These are phyloP conservation scores for Galago senegalensis DNA, from an alignment of 2,797 vertebrate species.

Conservation along the genomic window DNA sequence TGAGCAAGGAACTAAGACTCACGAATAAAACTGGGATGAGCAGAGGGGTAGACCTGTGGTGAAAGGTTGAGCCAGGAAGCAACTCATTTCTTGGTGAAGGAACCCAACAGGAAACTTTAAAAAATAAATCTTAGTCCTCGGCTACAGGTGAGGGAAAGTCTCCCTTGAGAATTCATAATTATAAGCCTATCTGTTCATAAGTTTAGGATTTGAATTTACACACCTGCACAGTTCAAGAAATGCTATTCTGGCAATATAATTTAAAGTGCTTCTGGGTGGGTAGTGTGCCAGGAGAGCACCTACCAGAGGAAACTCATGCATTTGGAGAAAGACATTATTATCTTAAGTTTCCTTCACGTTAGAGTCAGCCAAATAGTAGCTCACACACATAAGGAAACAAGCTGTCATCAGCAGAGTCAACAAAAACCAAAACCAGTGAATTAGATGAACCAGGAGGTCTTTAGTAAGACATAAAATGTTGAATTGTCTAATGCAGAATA, in stretches of 20 bases:
- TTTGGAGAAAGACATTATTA: neutral
- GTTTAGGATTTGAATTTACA: neutral
- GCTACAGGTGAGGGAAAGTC: neutral
- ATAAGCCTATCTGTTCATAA: neutral
- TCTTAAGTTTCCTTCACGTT: neutral
- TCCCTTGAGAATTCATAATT: neutral
- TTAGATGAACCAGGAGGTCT: neutral
- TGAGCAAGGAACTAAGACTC: constrained; percentile 2
- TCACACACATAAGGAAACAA: neutral
- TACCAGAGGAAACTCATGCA: neutral
- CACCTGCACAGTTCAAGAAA: neutral
- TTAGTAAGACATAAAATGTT: neutral
- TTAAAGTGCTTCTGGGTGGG: neutral
- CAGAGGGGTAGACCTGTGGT: neutral
- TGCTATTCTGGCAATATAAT: neutral
- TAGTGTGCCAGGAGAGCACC: neutral
- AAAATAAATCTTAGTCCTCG: neutral
- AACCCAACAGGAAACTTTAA: neutral
- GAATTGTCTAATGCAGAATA: neutral
- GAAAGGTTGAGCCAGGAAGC: neutral
- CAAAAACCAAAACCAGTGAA: neutral
- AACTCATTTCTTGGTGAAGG: neutral
- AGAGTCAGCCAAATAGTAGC: neutral
- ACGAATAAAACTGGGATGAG: neutral
- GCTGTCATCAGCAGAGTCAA: neutral